Percentiles rank a stretch among this genome's conserved stretches.
These are phyloP conservation scores for Misgurnus mizolepis DNA, from an alignment of 2,113 vertebrate species.

Conservation along the genomic window DNA sequence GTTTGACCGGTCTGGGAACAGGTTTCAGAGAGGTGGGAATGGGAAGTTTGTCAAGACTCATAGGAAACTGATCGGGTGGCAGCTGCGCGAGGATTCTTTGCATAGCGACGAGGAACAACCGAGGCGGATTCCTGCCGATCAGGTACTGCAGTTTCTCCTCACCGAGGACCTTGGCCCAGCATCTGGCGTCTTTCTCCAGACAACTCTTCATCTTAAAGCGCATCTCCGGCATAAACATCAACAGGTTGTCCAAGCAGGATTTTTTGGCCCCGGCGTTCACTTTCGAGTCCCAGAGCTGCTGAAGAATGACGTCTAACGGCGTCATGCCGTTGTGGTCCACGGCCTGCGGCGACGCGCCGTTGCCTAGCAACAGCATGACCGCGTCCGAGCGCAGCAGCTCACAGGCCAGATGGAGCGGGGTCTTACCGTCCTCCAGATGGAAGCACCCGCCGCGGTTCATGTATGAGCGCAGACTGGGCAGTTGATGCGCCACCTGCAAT, in stretches of 20 bases:
- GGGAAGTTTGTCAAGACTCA: conserved; percentile 81
- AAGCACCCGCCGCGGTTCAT: conserved; percentile 74
- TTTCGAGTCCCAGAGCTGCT: conserved; percentile 78
- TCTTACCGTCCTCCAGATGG: conserved; percentile 79
- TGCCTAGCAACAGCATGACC: conserved; percentile 80
- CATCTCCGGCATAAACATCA: conserved; percentile 81
- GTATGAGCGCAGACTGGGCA: conserved; percentile 73
- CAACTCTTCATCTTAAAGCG: conserved; percentile 77
- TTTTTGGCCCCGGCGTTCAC: conserved; percentile 71
- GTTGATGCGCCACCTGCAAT: conserved; percentile 78
- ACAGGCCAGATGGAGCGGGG: conserved; percentile 83
- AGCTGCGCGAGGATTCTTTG: conserved; percentile 80
- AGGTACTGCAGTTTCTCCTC: conserved; percentile 80
- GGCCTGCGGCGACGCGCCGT: conserved; percentile 78
- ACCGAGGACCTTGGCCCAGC: conserved; percentile 79
- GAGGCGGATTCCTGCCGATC: conserved; percentile 74
- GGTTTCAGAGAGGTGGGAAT: conserved; percentile 82
- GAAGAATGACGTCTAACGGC: conserved; percentile 80
- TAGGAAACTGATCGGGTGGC: conserved; percentile 77
- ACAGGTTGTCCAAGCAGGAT: conserved; percentile 81
- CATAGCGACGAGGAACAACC: conserved; percentile 82
- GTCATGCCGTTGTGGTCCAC: conserved; percentile 79
- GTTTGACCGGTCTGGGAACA: conserved; percentile 57
- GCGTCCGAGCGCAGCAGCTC: conserved; percentile 82
- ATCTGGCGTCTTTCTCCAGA: conserved; percentile 71